Percentiles rank a stretch among this genome's conserved stretches.
These are phyloP conservation scores for Syngnathus rostellatus DNA, from an alignment of 2,797 vertebrate species.

Conservation along the genomic window DNA sequence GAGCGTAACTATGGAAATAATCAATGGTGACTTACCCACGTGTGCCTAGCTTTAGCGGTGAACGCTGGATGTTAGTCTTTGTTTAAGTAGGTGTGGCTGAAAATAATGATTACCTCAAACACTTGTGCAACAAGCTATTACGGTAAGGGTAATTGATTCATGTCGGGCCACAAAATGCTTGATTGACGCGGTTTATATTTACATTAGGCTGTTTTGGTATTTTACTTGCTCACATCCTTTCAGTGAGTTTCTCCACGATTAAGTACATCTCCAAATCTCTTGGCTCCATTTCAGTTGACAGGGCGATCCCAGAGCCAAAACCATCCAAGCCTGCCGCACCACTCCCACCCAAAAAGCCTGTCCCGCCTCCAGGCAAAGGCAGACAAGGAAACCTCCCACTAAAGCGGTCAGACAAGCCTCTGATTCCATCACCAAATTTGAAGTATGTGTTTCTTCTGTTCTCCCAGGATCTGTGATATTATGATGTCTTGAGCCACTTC, in stretches of 20 bases:
- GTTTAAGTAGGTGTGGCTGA: neutral
- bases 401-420: slow-evolving; percentile 85
- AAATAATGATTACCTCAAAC: neutral
- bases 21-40: neutral
- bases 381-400: slow-evolving; percentile 67
- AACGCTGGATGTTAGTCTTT: neutral
- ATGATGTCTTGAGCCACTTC: neutral
- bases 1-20: neutral
- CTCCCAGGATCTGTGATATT: neutral
- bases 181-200: too few relatives aligned
- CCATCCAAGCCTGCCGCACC: slow-evolving; percentile 82
- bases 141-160: neutral
- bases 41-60: neutral
- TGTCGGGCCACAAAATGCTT: neutral
- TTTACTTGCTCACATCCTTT: neutral
- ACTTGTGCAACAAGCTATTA: neutral
- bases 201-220: neutral
- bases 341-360: slow-evolving; percentile 86
- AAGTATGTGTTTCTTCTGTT: slow-evolving; percentile 45
- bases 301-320: slow-evolving; percentile 71
- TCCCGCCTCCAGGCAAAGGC: slow-evolving; percentile 77
- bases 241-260: neutral
- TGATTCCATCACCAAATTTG: slow-evolving; percentile 61
- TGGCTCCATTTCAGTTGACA: slow-evolving; percentile 72
- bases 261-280: neutral